phyloP scores from a whole-genome alignment of 92 coral and sea anemone genomes.

The Parazoanthus swiftii region DNA sequence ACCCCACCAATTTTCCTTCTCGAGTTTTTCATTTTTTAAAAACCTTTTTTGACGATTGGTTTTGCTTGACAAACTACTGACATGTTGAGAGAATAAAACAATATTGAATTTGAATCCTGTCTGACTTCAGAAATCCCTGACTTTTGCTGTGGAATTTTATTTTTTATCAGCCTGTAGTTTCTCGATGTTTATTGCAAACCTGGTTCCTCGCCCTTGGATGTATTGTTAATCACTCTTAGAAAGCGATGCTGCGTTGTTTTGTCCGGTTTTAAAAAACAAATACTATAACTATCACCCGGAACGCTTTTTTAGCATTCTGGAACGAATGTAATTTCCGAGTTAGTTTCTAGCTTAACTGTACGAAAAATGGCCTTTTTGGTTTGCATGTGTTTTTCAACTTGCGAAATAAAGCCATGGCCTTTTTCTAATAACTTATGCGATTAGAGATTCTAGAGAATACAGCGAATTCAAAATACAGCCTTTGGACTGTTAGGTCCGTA shows the following conservation, averaged over 20 bases:
- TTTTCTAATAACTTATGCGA: not conserved
- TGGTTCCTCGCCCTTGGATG: constrained; percentile 19
- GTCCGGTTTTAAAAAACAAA: not conserved
- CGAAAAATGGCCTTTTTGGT: not conserved
- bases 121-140: not conserved
- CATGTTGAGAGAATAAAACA: constrained; percentile 1
- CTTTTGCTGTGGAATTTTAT: not conserved
- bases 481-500: not conserved
- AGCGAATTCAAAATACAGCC: not conserved
- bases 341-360: not conserved
- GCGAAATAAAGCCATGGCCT: not conserved
- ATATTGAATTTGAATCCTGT: not conserved
- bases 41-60: not conserved
- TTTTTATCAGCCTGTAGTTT: not conserved
- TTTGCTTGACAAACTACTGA: not conserved
- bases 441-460: not conserved
- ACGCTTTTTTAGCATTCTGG: not conserved
- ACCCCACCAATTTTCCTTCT: not conserved
- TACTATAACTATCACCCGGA: not conserved
- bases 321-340: not conserved
- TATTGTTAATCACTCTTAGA: constrained; percentile 8
- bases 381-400: constrained; percentile 13
- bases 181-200: not conserved
- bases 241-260: not conserved
- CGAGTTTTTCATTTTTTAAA: not conserved